A percentile compares a stretch with the other conserved stretches of the same genome.
Conservation (phyloP, 2,797 vertebrate species). For the Paedocypris micromegethes region DNA sequence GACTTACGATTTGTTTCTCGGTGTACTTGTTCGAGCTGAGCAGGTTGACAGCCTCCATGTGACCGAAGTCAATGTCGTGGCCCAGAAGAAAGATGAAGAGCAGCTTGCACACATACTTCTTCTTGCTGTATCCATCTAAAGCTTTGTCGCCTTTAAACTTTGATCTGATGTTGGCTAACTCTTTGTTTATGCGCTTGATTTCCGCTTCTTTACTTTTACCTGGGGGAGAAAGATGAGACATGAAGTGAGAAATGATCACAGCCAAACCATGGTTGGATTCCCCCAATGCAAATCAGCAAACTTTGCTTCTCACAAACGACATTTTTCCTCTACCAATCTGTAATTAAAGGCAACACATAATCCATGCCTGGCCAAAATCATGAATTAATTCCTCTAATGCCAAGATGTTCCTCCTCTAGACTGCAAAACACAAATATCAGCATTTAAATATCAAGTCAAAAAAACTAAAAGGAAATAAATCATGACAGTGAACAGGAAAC, state of each 20-base stretch:
- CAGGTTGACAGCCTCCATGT: conserved; percentile 90
- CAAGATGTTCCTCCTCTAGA: too few species aligned
- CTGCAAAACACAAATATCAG: too few species aligned
- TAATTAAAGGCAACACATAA: too few species aligned
- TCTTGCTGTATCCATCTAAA: conserved; percentile 82
- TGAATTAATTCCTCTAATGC: too few species aligned
- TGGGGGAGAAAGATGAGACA: conserved; percentile 43
- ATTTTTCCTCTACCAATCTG: too few species aligned
- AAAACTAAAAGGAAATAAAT: conserved; percentile 8
- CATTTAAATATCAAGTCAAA: too few species aligned
- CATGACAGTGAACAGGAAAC: conserved; percentile 20
- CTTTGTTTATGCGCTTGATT: conserved; percentile 91
- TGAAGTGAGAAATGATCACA: not conserved
- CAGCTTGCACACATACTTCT: conserved; percentile 88
- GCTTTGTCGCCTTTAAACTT: conserved; percentile 88
- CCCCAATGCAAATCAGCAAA: too few species aligned
- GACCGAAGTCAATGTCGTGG: conserved; percentile 88
- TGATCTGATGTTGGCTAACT: conserved; percentile 88
- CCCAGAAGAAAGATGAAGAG: conserved; percentile 90
- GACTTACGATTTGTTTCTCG: conserved; percentile 86
- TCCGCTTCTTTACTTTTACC: conserved; percentile 93
- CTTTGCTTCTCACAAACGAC: too few species aligned
- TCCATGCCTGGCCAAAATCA: too few species aligned
- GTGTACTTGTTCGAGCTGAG: conserved; percentile 92
- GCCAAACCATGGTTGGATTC: not conserved